These are phyloP conservation scores for Cerastoderma edule DNA, from an alignment of 2,888 invertebrate species.

Conservation along the genomic window DNA sequence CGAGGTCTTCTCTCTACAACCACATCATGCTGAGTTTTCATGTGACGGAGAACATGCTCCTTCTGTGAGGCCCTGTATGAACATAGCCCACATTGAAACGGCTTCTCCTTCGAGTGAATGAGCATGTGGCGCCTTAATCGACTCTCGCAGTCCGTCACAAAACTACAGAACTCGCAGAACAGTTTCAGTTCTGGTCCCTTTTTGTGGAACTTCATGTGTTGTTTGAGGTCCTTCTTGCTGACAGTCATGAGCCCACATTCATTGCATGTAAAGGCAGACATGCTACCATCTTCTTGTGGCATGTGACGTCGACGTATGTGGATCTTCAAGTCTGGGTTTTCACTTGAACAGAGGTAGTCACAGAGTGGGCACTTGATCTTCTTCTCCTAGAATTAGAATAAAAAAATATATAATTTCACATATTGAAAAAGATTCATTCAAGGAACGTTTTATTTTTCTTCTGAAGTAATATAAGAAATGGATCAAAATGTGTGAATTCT, in stretches of 20 bases:
- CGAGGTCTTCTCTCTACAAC: conserved; percentile 62
- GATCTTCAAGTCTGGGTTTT: conserved; percentile 80
- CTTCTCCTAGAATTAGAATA: conserved; percentile 74
- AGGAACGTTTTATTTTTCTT: too few species aligned
- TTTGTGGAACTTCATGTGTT: conserved; percentile 82
- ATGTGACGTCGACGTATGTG: conserved; percentile 80
- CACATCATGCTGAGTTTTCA: conserved; percentile 78
- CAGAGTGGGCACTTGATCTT: conserved; percentile 79
- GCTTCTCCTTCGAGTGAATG: conserved; percentile 79
- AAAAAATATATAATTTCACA: too few species aligned
- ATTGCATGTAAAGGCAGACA: conserved; percentile 71
- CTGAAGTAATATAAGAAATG: too few species aligned
- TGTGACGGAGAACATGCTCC: conserved; percentile 80
- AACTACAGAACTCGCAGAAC: conserved; percentile 81
- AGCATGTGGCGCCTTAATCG: conserved; percentile 79
- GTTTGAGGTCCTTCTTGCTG: conserved; percentile 78
- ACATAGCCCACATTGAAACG: conserved; percentile 80
- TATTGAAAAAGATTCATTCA: too few species aligned
- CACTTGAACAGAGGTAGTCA: conserved; percentile 81
- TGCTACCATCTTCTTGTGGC: conserved; percentile 63
- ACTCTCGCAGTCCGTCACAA: conserved; percentile 82
- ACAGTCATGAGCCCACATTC: conserved; percentile 76
- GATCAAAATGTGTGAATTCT: too few species aligned
- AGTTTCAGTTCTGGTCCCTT: conserved; percentile 81
- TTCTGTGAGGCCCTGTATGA: conserved; percentile 80